Evolutionary conservation across 2,113 vertebrate genomes (phyloP).

Genomic region (Pteropus alecto): DNA sequence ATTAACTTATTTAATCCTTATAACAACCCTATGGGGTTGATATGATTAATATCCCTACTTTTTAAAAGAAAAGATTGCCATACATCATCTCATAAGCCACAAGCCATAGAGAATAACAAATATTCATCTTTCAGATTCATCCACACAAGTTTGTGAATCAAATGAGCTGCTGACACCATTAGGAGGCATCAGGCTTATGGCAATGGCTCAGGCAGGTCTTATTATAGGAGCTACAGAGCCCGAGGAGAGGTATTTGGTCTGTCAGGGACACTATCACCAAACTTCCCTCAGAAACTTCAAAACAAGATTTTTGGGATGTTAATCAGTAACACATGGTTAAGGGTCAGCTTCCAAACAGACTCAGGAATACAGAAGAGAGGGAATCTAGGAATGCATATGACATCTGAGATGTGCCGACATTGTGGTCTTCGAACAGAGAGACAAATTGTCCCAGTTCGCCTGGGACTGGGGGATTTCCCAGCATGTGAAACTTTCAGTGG

Average conservation of each 20-base stretch:
- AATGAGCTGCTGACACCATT: background rate
- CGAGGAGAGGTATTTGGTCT: background rate
- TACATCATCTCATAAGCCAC: background rate
- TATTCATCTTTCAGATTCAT: slow-evolving; percentile 13
- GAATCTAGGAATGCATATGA: background rate
- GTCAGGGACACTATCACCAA: no score
- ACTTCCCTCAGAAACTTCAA: background rate
- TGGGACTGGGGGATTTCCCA: background rate
- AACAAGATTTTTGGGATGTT: background rate
- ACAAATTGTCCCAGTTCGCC: background rate
- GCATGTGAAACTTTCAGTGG: background rate
- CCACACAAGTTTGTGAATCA: background rate
- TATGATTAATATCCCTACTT: background rate
- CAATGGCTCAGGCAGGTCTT: background rate
- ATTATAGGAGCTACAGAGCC: background rate
- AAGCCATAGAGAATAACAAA: slow-evolving; percentile 41
- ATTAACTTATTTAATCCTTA: background rate
- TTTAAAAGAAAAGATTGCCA: background rate
- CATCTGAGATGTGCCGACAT: background rate
- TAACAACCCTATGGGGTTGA: background rate
- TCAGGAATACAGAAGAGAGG: background rate
- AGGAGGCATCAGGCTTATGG: background rate
- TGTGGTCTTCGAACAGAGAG: background rate
- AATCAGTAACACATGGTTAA: background rate
- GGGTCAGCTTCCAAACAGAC: background rate